Percentiles rank a stretch among this genome's conserved stretches.
Conservation (phyloP, 2,113 vertebrate genomes). For the Chloropsis cyanopogon region DNA sequence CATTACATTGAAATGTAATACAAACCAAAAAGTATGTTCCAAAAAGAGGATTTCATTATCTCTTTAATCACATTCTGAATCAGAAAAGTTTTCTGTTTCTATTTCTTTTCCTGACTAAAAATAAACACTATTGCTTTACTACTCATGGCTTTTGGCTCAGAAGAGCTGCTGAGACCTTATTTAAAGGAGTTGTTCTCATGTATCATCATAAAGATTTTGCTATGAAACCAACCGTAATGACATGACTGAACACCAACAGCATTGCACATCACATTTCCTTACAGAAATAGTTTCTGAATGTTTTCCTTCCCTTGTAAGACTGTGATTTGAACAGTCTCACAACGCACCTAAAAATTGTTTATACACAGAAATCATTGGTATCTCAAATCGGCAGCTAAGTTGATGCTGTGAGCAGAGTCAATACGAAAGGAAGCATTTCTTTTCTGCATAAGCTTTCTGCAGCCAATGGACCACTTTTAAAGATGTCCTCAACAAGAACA, state of each 20-base stretch:
- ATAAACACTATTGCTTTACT: conserved; percentile 9
- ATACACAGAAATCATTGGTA: neutral
- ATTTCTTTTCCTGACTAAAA: neutral
- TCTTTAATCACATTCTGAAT: neutral
- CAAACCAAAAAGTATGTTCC: neutral
- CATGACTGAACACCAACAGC: neutral
- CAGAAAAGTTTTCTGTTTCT: neutral
- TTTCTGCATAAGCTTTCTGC: neutral
- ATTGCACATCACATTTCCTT: neutral
- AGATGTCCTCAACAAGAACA: neutral
- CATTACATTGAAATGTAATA: neutral
- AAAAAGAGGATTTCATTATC: neutral
- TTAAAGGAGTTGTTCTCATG: neutral
- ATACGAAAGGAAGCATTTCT: neutral
- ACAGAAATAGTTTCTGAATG: neutral
- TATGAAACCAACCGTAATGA: neutral
- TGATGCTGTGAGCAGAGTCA: neutral
- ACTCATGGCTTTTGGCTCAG: neutral
- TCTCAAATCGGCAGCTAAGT: neutral
- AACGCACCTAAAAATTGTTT: neutral
- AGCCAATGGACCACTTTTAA: neutral
- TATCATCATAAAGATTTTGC: neutral
- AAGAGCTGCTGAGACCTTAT: neutral
- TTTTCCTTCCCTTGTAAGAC: neutral
- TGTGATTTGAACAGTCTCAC: neutral